Evolutionary conservation across 2,888 invertebrate genomes (phyloP).

Genomic region (Metopia argyrocephala): DNA sequence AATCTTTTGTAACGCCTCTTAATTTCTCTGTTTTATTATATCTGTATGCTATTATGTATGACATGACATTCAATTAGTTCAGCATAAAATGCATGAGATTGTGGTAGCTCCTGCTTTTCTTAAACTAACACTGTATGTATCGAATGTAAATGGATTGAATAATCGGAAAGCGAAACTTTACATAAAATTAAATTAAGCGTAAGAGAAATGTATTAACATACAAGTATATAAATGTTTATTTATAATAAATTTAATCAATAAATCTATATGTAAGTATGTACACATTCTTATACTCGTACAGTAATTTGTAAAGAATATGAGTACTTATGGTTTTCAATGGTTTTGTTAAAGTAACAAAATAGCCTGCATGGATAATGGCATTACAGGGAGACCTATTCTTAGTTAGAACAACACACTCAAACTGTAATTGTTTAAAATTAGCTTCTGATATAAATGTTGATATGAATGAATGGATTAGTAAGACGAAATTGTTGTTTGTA

Average conservation of each 20-base stretch:
- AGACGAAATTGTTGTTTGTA: too few species aligned
- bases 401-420: too few species aligned
- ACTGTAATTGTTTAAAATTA: too few species aligned
- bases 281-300: neutral
- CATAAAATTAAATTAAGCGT: constrained; percentile 49
- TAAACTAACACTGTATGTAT: neutral
- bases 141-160: neutral
- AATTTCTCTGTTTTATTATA: neutral
- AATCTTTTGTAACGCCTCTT: neutral
- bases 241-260: neutral
- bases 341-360: too few species aligned
- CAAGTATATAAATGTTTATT: constrained; percentile 4
- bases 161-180: constrained; percentile 37
- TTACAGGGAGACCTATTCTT: too few species aligned
- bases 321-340: neutral
- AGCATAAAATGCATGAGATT: constrained; percentile 5
- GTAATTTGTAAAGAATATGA: neutral
- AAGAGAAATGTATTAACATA: constrained; percentile 14
- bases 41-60: neutral
- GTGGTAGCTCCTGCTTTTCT: too few species aligned
- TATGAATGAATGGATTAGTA: too few species aligned
- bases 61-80: constrained; percentile 21
- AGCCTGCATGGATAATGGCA: too few species aligned
- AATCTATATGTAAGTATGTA: too few species aligned
- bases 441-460: too few species aligned